Conservation (phyloP, 2,797 vertebrate genomes). For the Ceryle rudis region DNA sequence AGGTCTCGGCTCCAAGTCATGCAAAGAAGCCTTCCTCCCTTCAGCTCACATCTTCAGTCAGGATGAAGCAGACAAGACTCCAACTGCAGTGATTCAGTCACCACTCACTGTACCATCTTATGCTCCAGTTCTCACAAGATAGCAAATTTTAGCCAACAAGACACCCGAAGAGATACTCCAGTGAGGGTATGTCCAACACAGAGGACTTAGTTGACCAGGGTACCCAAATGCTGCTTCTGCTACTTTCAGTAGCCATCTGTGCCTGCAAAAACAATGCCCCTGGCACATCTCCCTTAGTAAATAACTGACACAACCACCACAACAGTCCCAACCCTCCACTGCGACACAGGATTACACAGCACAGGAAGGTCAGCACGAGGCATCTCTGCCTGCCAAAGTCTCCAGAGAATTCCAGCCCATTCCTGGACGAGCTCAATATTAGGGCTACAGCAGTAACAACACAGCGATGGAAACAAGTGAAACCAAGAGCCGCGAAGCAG, state of each 20-base stretch:
- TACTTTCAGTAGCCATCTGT: background rate
- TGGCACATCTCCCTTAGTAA: background rate
- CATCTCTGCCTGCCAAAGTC: background rate
- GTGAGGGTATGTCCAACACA: background rate
- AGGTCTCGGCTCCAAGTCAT: background rate
- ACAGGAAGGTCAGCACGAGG: constrained; percentile 30
- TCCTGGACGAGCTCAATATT: background rate
- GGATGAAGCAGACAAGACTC: background rate
- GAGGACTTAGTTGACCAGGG: background rate
- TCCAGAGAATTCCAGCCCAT: background rate
- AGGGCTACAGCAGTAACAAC: background rate
- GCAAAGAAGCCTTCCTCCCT: background rate
- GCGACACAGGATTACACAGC: fast-evolving
- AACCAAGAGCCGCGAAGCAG: background rate
- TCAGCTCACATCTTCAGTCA: background rate
- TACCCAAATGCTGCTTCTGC: background rate
- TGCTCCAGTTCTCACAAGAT: background rate
- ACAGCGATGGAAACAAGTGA: background rate
- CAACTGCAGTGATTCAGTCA: background rate
- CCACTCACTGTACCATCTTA: background rate
- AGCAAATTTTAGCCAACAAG: background rate
- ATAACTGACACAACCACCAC: background rate
- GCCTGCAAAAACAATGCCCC: background rate
- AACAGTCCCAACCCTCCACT: background rate
- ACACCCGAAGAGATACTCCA: background rate